These are phyloP conservation scores for Limonius californicus DNA, from an alignment of 1,140 invertebrate species.

Conservation along the genomic window DNA sequence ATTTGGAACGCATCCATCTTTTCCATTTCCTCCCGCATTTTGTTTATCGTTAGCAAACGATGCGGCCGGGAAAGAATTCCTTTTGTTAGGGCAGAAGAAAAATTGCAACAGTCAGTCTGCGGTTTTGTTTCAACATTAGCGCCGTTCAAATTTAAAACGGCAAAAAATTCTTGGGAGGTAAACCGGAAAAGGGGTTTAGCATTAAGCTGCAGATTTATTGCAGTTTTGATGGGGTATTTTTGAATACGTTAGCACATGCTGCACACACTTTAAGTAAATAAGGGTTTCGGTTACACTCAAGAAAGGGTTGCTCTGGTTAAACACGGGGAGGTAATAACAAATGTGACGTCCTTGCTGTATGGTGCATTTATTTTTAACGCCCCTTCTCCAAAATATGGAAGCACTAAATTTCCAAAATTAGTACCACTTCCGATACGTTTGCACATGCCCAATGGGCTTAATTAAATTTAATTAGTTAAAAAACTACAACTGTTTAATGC, in stretches of 20 bases:
- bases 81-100: background rate
- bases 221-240: slow-evolving; percentile 26
- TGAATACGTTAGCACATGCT: slow-evolving; percentile 20
- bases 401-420: too few species aligned
- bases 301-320: slow-evolving; percentile 13
- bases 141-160: background rate
- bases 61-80: too few species aligned
- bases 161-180: slow-evolving; percentile 1
- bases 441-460: too few species aligned
- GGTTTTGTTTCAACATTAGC: too few species aligned
- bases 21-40: too few species aligned
- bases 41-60: too few species aligned
- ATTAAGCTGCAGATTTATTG: slow-evolving; percentile 31
- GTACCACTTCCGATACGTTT: too few species aligned
- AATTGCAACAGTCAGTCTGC: background rate
- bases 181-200: slow-evolving; percentile 28
- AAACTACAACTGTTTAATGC: too few species aligned
- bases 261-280: slow-evolving; percentile 23
- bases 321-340: background rate
- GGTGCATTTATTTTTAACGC: too few species aligned
- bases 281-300: slow-evolving; percentile 16
- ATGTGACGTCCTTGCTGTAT: background rate
- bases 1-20: too few species aligned
- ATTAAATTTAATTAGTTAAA: too few species aligned
- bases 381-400: too few species aligned